Base-by-base conservation (phyloP, 1,140 invertebrate species). In the Drosophila nikananu region DNA sequence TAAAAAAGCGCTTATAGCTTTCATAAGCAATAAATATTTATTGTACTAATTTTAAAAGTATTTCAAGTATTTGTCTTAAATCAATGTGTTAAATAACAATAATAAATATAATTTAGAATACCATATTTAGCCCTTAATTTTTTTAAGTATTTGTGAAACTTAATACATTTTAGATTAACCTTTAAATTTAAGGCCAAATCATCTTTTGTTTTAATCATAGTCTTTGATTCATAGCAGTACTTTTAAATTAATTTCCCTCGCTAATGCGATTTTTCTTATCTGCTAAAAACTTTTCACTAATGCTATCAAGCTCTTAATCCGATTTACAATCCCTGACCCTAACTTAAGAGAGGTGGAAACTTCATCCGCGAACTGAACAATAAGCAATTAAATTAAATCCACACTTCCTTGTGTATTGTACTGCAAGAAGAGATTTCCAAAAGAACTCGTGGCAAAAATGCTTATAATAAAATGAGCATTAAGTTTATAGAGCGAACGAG, bases 381-480 rank as follows among this genome's bases (percentile, higher is more conserved):
- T 83, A 77, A 77, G 70, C 61, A 81, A 89, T 72, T 62, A 74
- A 83, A 83, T 83, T 77, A 81, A 80, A 71, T 74, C 39, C 64
- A 52, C 77, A 71, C 60, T 80, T 80, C 63, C 62, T 67, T 76
- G 49, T 60, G 44, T 48, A 10, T 13, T 13, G 57, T 42, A 41
- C 59, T 67, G 37, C 32, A 8, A 13, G 17, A 8, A 13, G 17
- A 32, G 41, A 48, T 46, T 54, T 65, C 27, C 37, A 59, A 48
- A 67, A 67, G 59, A 55, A 37, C 39, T 12, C 19, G 19, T 44
- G 39, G 19, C 13, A 13, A 5, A 46, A 80, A 57, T 83, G 61
- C 55, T 70, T 77, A 77, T 87, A 83, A 83, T 87, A 65, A 66
- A 80, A 73, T 83, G 80, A 87, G 21, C 54, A 71, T 64, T 54